These are phyloP conservation scores for Troides oblongomaculatus DNA, from an alignment of 2,888 invertebrate genomes.

Conservation along the genomic window DNA sequence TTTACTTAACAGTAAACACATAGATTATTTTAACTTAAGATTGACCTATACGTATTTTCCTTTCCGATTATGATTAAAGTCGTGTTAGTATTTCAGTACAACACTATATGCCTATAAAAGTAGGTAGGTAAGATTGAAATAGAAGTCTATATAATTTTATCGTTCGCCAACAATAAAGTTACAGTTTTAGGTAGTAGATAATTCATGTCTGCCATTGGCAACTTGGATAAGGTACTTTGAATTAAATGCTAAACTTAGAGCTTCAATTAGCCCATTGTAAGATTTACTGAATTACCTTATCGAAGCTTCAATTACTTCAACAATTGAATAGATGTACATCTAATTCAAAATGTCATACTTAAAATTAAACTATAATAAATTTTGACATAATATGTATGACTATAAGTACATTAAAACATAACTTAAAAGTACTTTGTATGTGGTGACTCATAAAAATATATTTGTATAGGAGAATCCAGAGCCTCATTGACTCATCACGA, in stretches of 20 bases:
- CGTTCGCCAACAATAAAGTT: constrained; percentile 15
- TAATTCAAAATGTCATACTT: neutral
- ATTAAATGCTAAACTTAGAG: constrained; percentile 18
- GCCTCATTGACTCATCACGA: too few species aligned
- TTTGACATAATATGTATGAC: too few species aligned
- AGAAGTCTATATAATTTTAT: neutral
- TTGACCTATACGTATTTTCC: too few species aligned
- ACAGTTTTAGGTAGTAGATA: constrained; percentile 12
- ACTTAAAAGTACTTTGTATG: too few species aligned
- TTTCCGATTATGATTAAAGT: neutral
- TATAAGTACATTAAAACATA: too few species aligned
- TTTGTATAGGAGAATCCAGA: too few species aligned
- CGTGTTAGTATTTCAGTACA: neutral
- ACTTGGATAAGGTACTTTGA: constrained; percentile 13
- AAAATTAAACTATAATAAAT: too few species aligned
- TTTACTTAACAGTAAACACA: neutral
- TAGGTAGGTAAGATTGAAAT: neutral
- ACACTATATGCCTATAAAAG: neutral
- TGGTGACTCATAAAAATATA: too few species aligned
- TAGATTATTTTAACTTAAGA: too few species aligned
- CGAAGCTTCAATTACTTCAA: neutral
- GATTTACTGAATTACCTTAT: constrained; percentile 9
- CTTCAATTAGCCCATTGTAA: constrained; percentile 11
- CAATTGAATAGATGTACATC: neutral
- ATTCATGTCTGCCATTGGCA: constrained; percentile 15